Percentiles rank a stretch among this genome's conserved stretches.
Evolutionary conservation across 1,140 invertebrate genomes (phyloP).

Genomic region (Procambarus virginalis): DNA sequence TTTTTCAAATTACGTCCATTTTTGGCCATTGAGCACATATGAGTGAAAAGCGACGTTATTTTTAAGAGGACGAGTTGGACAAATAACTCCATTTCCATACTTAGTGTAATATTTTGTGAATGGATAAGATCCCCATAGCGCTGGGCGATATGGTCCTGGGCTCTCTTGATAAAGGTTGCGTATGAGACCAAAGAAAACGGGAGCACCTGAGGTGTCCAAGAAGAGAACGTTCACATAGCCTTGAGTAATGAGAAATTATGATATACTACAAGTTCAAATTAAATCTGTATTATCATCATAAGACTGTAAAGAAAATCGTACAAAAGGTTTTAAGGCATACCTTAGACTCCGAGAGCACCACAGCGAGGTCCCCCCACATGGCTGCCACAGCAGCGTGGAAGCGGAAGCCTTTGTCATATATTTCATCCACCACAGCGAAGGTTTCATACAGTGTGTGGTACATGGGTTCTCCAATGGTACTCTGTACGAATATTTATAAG

Average conservation of each 20-base stretch:
- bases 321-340: not conserved
- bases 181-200: constrained; percentile 47
- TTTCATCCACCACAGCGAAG: constrained; percentile 57
- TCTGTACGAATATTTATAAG: constrained; percentile 2
- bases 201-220: constrained; percentile 34
- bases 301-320: no score
- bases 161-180: constrained; percentile 32
- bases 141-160: constrained; percentile 26
- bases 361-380: constrained; percentile 69
- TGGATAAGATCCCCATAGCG: constrained; percentile 45
- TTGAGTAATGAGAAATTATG: no score
- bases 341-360: constrained; percentile 40
- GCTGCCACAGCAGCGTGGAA: constrained; percentile 67
- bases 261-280: no score
- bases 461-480: constrained; percentile 47
- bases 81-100: constrained; percentile 9
- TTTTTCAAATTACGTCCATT: no score
- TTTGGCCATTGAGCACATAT: no score
- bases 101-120: constrained; percentile 49
- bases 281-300: no score
- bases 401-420: constrained; percentile 62
- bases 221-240: no score
- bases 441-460: constrained; percentile 71
- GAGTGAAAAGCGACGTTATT: no score
- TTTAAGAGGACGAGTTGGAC: no score